Base-by-base conservation (phyloP, 2,797 vertebrate species). In the Diglossa cyanea region DNA sequence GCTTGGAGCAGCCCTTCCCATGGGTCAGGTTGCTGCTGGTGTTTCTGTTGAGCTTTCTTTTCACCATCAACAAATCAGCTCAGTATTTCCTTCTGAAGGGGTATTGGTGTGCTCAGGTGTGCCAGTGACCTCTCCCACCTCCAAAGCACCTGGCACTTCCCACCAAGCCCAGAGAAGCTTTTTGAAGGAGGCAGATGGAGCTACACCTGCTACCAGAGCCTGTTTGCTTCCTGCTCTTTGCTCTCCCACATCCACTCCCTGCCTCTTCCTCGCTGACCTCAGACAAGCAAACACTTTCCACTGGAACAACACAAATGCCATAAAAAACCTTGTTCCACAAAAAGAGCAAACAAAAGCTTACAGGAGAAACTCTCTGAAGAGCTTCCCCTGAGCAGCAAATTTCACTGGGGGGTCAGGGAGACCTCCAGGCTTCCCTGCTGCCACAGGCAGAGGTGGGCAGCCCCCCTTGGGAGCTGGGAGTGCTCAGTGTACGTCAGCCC, bases 21-120 rank as follows among this genome's bases (percentile, higher is more conserved):
- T 2, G 1, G 8, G 15, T 7, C 19, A 63, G 24, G 8, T 6
- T 61, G 6, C 14, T 6, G 2, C 8, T 58, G 42, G 13, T 53
- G 12, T 35, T 77, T 72, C 44, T 70, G 21, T 7, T 62, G 33
- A 67, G 78, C 8, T 88, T 70, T 63, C 31, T 73, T 80, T 67
- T 25, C 40, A 21, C 20, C 5, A 1, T 33, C 11, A 6, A 6
- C 20, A 48, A 67, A 53, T 24, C 57, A 63, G 20, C 37, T 62
- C 25, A 88, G 7, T n/a, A 45, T 33, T 67, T 76, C 37, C 40
- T 73, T 65, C 17, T 61, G 33, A 28, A 88, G 13, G 6, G 16
- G 7, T 19, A 25, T 31, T 18, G 19, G 8, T 26, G 26, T 17
- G 13, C 20, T 51, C 5, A 2, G 39, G 39, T 42, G 48, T 17